A percentile compares a stretch with the other conserved stretches of the same genome.
Evolutionary conservation across 2,888 invertebrate species (phyloP).

Genomic region (Tipula lateralis): DNA sequence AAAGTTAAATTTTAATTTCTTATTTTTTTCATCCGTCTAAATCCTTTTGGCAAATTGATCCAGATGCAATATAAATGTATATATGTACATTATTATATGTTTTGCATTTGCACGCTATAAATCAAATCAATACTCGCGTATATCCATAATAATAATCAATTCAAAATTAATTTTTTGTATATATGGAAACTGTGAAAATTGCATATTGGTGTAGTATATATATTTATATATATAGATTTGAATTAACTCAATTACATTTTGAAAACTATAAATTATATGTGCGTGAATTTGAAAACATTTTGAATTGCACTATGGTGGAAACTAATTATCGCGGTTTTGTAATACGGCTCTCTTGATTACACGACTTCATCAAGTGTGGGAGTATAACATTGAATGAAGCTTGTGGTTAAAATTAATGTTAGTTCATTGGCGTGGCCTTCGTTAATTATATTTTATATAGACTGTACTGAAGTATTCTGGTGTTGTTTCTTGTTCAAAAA

Average conservation of each 20-base stretch:
- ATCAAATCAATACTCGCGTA: constrained; percentile 11
- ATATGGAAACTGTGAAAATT: not conserved
- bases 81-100: not conserved
- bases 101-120: not conserved
- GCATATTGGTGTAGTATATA: not conserved
- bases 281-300: not conserved
- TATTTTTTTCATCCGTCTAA: not conserved
- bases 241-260: not conserved
- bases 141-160: no score
- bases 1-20: not conserved
- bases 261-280: not conserved
- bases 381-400: no score
- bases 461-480: no score
- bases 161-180: not conserved
- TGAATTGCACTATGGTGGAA: no score
- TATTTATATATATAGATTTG: no score
- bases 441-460: no score
- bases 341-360: no score
- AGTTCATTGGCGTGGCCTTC: no score
- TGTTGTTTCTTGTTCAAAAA: no score
- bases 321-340: no score
- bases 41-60: constrained; percentile 24
- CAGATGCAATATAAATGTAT: not conserved
- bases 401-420: no score
- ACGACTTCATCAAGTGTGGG: no score